Evolutionary conservation across 1,140 invertebrate genomes (phyloP).

Genomic region (Drosophila ananassae): DNA sequence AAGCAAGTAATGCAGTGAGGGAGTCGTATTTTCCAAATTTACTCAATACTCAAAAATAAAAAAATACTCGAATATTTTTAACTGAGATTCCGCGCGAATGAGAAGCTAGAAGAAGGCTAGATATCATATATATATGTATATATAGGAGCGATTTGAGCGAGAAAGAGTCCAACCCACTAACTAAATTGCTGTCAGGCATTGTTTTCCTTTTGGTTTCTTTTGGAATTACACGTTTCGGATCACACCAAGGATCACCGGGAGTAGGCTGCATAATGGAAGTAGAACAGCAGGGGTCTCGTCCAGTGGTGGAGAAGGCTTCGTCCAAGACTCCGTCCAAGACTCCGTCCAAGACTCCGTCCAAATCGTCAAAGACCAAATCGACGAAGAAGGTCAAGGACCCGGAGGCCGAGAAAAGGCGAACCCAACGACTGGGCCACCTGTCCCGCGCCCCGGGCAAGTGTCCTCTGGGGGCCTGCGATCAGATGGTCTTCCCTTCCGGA

Average conservation of each 20-base stretch:
- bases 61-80: background rate
- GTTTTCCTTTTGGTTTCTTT: background rate
- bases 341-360: background rate
- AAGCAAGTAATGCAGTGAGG: background rate
- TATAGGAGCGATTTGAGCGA: background rate
- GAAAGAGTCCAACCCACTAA: background rate
- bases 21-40: background rate
- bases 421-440: background rate
- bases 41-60: background rate
- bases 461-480: constrained; percentile 28
- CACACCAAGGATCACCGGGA: no score
- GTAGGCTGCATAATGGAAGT: background rate
- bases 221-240: background rate
- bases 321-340: background rate
- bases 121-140: no score
- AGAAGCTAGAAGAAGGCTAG: no score
- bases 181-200: background rate
- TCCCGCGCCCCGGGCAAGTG: constrained; percentile 30
- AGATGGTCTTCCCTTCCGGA: constrained; percentile 35
- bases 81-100: no score
- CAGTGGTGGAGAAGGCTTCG: background rate
- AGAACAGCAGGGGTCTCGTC: background rate
- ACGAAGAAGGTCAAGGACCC: background rate
- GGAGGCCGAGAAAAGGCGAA: background rate
- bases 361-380: background rate